Percentiles rank a stretch among this genome's conserved stretches.
Evolutionary conservation across 2,888 invertebrate genomes (phyloP).

Genomic region (Sesamia inferens): DNA sequence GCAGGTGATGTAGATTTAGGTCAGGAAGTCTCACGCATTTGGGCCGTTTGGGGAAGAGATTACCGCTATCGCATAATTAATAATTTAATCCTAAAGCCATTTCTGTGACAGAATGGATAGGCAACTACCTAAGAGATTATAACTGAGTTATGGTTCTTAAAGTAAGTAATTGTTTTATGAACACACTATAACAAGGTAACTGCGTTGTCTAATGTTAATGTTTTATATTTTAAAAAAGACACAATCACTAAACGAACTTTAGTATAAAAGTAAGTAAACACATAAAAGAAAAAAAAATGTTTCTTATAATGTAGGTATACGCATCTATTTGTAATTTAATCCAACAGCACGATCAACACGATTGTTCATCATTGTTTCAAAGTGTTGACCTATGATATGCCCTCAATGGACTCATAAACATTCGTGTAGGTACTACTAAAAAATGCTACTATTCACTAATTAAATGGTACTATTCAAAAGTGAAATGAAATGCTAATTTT

Average conservation of each 20-base stretch:
- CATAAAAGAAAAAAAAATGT: neutral
- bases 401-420: conserved; percentile 7
- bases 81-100: conserved; percentile 22
- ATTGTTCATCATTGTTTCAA: conserved; percentile 12
- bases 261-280: neutral
- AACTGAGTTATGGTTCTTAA: conserved; percentile 8
- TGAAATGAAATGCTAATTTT: too few species aligned
- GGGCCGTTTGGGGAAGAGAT: conserved; percentile 6
- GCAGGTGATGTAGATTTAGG: conserved; percentile 32
- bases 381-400: conserved; percentile 15
- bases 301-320: neutral
- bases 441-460: too few species aligned
- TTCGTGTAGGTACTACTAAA: too few species aligned
- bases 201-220: neutral
- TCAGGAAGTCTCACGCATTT: conserved; percentile 14
- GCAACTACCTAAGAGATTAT: conserved; percentile 19
- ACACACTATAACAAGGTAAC: neutral
- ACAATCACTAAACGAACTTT: too few species aligned
- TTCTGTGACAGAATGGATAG: conserved; percentile 10
- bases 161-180: conserved; percentile 6
- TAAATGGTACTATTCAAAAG: too few species aligned
- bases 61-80: conserved; percentile 13
- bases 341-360: neutral
- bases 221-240: too few species aligned
- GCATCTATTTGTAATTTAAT: neutral